Percentiles rank a stretch among this genome's conserved stretches.
Conservation (phyloP, 2,888 invertebrate species). For the Drosophila pseudotalamancana region DNA sequence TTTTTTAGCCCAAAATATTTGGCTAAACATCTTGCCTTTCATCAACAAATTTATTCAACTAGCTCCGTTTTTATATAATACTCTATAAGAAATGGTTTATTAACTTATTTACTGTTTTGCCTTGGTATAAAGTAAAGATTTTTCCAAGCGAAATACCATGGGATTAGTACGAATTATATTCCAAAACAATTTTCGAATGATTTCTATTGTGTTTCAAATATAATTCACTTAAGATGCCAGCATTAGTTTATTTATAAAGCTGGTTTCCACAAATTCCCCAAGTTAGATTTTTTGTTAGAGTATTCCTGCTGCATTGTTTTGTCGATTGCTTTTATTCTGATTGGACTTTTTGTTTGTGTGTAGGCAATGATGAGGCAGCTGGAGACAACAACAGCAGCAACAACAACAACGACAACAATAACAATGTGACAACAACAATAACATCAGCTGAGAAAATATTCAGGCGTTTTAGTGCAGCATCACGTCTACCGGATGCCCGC, state of each 20-base stretch:
- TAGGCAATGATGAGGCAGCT: constrained; percentile 47
- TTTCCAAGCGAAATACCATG: no score
- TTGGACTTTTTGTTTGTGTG: constrained; percentile 72
- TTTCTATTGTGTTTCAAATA: not conserved
- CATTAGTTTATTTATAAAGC: not conserved
- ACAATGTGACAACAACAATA: constrained; percentile 39
- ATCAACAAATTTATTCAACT: constrained; percentile 20
- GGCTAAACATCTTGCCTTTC: constrained; percentile 29
- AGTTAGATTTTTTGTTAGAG: constrained; percentile 18
- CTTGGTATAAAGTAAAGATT: no score
- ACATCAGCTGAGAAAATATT: constrained; percentile 50
- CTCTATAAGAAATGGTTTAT: constrained; percentile 9
- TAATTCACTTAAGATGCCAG: no score
- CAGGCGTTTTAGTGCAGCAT: constrained; percentile 74
- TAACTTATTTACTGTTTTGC: not conserved
- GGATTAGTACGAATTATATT: no score
- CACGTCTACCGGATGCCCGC: constrained; percentile 79
- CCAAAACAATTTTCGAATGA: not conserved
- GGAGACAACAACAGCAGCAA: constrained; percentile 33
- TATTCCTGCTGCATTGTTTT: constrained; percentile 19
- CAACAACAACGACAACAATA: constrained; percentile 61
- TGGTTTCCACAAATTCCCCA: not conserved
- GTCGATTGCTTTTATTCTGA: constrained; percentile 53
- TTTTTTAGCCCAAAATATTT: constrained; percentile 64
- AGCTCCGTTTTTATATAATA: constrained; percentile 7